Evolutionary conservation across 1,140 invertebrate genomes (phyloP).

Genomic region (Arion vulgaris): DNA sequence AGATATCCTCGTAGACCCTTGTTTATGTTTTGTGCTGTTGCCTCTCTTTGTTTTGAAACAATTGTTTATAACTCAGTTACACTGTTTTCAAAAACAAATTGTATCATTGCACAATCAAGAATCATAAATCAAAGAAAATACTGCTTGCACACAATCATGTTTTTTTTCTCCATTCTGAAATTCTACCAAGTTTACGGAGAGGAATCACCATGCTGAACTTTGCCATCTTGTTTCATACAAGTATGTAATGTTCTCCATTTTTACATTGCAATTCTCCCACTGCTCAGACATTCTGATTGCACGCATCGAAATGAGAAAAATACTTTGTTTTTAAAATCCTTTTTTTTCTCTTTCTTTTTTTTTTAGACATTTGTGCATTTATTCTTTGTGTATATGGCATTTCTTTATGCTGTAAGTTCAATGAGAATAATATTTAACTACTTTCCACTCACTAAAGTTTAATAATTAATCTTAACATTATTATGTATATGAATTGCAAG

Average conservation of each 20-base stretch:
- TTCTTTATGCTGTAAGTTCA: conserved; percentile 38
- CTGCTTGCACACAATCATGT: too few relatives aligned
- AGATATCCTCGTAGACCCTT: conserved; percentile 1
- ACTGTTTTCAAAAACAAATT: background rate
- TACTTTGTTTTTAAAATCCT: background rate
- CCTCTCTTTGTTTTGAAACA: background rate
- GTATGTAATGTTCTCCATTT: conserved; percentile 37
- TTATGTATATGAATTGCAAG: background rate
- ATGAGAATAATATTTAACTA: too few relatives aligned
- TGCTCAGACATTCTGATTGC: conserved; percentile 20
- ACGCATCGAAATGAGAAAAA: conserved; percentile 23
- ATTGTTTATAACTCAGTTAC: background rate
- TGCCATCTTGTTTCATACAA: conserved; percentile 15
- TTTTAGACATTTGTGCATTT: conserved; percentile 36
- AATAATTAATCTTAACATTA: background rate
- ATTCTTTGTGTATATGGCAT: conserved; percentile 37
- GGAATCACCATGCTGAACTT: conserved; percentile 4
- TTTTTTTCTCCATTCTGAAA: background rate
- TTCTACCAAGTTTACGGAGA: conserved; percentile 18
- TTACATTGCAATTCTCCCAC: conserved; percentile 18
- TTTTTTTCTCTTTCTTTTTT: background rate
- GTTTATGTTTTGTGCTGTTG: background rate
- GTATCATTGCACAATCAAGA: background rate
- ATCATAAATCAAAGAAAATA: background rate
- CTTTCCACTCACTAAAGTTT: background rate